Conservation (phyloP, 2,113 vertebrate species). For the Pollachius pollachius region DNA sequence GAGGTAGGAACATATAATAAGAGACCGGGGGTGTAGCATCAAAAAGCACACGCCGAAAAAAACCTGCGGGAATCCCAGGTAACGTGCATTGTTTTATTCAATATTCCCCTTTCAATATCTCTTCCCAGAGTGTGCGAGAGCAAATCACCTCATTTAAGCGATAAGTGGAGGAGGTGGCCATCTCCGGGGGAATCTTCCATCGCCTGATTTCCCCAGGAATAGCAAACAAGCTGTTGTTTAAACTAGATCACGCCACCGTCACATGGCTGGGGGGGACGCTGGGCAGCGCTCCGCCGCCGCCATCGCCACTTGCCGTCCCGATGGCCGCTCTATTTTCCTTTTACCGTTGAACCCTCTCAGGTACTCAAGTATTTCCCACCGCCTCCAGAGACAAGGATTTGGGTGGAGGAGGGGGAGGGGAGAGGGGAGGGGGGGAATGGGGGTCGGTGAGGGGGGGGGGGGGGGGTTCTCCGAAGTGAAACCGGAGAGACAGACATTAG, state of each 20-base stretch:
- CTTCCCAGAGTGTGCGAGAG: too few species aligned
- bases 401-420: neutral
- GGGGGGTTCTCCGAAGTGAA: slow-evolving; percentile 17
- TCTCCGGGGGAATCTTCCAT: neutral
- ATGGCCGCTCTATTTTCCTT: slow-evolving; percentile 64
- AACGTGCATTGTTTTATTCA: too few species aligned
- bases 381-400: slow-evolving; percentile 40
- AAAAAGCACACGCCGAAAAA: too few species aligned
- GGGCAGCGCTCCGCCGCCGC: slow-evolving; percentile 60
- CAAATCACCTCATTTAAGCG: too few species aligned
- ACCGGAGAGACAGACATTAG: slow-evolving; percentile 36
- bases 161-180: too few species aligned
- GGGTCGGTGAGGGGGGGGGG: slow-evolving; percentile 20
- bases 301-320: slow-evolving; percentile 66
- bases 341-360: slow-evolving; percentile 74
- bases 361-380: slow-evolving; percentile 50
- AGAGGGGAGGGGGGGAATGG: neutral
- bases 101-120: too few species aligned
- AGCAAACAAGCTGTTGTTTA: slow-evolving; percentile 92
- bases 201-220: slow-evolving; percentile 89
- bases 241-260: slow-evolving; percentile 91
- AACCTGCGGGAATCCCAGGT: too few species aligned
- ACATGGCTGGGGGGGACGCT: slow-evolving; percentile 83
- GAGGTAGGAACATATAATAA: neutral
- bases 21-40: neutral